Conservation (phyloP, 2,797 vertebrate species). For the Bryconaethiops microstoma region DNA sequence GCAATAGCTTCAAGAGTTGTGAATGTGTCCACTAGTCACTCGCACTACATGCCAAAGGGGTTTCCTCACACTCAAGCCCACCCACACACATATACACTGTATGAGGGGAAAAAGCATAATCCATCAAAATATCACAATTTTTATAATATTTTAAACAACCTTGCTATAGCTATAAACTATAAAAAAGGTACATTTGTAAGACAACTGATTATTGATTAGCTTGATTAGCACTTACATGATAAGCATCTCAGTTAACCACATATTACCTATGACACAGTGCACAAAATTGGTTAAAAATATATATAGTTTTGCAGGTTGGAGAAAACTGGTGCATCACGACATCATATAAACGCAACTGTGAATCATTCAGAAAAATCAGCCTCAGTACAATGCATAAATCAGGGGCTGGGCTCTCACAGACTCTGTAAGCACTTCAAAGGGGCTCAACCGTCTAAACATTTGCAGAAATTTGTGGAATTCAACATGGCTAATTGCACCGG, state of each 20-base stretch:
- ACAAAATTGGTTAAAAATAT: too few species aligned
- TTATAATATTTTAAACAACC: neutral
- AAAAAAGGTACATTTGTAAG: too few species aligned
- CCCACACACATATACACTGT: conserved; percentile 20
- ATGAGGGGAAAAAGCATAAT: conserved; percentile 9
- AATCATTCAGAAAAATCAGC: conserved; percentile 29
- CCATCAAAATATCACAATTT: conserved; percentile 6
- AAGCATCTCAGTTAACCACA: too few species aligned
- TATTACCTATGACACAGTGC: too few species aligned
- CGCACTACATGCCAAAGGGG: conserved; percentile 48
- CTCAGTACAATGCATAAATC: conserved; percentile 23
- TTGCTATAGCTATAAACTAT: too few species aligned
- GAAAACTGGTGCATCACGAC: neutral
- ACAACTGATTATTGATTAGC: too few species aligned
- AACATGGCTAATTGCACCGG: conserved; percentile 65
- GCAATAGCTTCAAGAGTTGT: conserved; percentile 55
- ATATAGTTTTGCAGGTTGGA: neutral
- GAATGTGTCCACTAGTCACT: conserved; percentile 52
- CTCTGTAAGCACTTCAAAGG: conserved; percentile 64
- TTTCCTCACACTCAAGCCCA: conserved; percentile 36
- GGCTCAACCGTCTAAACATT: conserved; percentile 64
- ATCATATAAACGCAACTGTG: conserved; percentile 21
- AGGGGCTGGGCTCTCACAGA: conserved; percentile 49
- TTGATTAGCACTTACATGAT: too few species aligned
- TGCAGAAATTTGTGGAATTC: conserved; percentile 68